These are phyloP conservation scores for Tetraneura akinire DNA, from an alignment of 1,140 invertebrate species.

Conservation along the genomic window DNA sequence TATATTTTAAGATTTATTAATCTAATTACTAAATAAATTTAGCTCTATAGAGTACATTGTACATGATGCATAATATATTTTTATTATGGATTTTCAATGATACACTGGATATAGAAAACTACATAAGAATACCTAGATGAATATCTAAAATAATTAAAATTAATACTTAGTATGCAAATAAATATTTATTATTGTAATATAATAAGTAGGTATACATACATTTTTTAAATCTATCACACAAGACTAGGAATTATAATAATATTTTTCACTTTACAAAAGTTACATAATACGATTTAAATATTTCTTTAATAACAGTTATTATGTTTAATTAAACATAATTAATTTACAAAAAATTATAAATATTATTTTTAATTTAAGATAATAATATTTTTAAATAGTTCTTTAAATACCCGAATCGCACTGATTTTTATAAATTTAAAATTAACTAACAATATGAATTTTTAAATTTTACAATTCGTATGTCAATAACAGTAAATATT, in stretches of 20 bases:
- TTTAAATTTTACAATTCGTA: background rate
- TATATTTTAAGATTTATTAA: too few relatives aligned
- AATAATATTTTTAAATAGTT: conserved; percentile 10
- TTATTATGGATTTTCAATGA: too few relatives aligned
- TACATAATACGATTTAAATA: conserved; percentile 5
- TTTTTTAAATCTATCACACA: conserved; percentile 36
- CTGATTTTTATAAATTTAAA: conserved; percentile 16
- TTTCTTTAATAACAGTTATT: background rate
- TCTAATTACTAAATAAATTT: too few relatives aligned
- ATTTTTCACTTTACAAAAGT: conserved; percentile 36
- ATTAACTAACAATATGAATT: background rate
- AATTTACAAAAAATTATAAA: too few relatives aligned
- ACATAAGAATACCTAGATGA: too few relatives aligned
- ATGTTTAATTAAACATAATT: background rate
- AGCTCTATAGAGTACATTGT: too few relatives aligned
- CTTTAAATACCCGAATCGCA: background rate
- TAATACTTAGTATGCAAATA: conserved; percentile 18
- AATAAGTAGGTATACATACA: background rate
- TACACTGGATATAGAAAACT: too few relatives aligned
- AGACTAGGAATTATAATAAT: conserved; percentile 43
- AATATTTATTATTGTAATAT: conserved; percentile 25
- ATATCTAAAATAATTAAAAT: conserved; percentile 18
- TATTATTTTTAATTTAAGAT: background rate
- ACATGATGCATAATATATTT: too few relatives aligned
- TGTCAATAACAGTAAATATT: background rate